Conservation (phyloP, 2,888 invertebrate species). For the Spodoptera exigua region DNA sequence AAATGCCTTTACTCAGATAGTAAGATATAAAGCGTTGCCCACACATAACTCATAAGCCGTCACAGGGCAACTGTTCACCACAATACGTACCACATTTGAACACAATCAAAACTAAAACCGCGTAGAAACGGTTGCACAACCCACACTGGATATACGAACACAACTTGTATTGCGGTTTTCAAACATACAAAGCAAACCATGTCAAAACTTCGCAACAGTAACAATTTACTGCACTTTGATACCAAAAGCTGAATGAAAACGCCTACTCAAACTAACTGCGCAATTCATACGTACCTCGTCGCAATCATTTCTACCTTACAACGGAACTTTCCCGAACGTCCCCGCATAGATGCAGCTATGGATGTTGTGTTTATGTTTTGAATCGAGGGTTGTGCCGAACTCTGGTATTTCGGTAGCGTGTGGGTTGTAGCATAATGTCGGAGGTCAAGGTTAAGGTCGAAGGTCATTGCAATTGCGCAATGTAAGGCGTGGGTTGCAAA, state of each 20-base stretch:
- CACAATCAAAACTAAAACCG: not conserved
- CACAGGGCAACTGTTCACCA: no score
- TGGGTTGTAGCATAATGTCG: constrained; percentile 55
- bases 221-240: constrained; percentile 32
- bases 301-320: constrained; percentile 30
- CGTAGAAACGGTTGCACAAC: not conserved
- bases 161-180: constrained; percentile 21
- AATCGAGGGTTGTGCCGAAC: constrained; percentile 56
- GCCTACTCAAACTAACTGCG: constrained; percentile 13
- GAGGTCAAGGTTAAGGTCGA: constrained; percentile 68
- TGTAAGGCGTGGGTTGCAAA: constrained; percentile 42
- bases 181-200: constrained; percentile 14
- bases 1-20: no score
- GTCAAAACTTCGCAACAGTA: constrained; percentile 12
- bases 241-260: constrained; percentile 43
- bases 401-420: constrained; percentile 69
- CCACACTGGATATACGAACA: not conserved
- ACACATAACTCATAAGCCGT: no score
- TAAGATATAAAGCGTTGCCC: no score
- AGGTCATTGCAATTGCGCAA: constrained; percentile 77
- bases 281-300: constrained; percentile 1
- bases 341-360: constrained; percentile 17
- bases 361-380: constrained; percentile 23
- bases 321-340: constrained; percentile 5
- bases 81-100: not conserved